These are phyloP conservation scores for Nephrotoma flavescens DNA, from an alignment of 2,888 invertebrate species.

Conservation along the genomic window DNA sequence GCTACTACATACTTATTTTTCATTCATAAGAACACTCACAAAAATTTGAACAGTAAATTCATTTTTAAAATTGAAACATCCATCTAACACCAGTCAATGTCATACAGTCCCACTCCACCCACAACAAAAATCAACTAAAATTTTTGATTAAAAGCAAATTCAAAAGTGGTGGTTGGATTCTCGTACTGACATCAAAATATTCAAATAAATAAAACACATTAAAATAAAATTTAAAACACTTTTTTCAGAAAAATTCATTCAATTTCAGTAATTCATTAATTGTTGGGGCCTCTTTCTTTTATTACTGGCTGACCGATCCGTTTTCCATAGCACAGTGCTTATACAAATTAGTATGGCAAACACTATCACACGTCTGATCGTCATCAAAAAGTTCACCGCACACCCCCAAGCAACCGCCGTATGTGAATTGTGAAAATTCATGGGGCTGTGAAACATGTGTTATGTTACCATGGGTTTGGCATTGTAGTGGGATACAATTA, in stretches of 20 bases:
- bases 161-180: constrained; percentile 25
- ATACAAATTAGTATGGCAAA: neutral
- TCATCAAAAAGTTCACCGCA: neutral
- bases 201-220: too few relatives aligned
- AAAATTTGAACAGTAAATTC: too few relatives aligned
- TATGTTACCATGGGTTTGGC: constrained; percentile 32
- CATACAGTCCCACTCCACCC: too few relatives aligned
- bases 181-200: too few relatives aligned
- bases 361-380: neutral
- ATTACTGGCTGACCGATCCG: neutral
- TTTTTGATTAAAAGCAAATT: constrained; percentile 33
- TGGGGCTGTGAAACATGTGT: constrained; percentile 11
- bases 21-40: too few relatives aligned
- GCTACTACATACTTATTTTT: too few relatives aligned
- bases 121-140: too few relatives aligned
- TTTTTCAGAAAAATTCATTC: neutral
- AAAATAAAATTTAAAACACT: neutral
- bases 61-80: too few relatives aligned
- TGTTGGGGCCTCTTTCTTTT: neutral
- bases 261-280: neutral
- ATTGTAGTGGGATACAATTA: constrained; percentile 31
- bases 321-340: neutral
- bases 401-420: neutral
- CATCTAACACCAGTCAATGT: too few relatives aligned
- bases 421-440: neutral